Evolutionary conservation across 2,113 vertebrate species (phyloP).

Genomic region (Melozone crissalis): DNA sequence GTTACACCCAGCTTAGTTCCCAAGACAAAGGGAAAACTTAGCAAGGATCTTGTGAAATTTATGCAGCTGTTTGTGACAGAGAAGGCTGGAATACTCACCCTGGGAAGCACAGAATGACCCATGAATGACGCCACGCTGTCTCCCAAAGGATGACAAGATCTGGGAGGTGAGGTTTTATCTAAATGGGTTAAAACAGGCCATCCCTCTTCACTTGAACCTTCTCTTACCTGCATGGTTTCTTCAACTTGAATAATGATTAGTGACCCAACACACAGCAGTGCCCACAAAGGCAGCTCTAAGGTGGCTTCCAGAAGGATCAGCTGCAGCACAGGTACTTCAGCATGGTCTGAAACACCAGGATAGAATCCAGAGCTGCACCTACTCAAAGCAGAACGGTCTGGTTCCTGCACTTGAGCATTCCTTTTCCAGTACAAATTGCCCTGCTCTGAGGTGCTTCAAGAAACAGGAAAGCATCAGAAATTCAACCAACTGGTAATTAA

Average conservation of each 20-base stretch:
- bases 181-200: neutral
- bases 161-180: neutral
- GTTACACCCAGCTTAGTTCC: neutral
- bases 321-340: fast-evolving
- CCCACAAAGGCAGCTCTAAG: neutral
- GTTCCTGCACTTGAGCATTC: neutral
- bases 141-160: neutral
- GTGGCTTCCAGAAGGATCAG: neutral
- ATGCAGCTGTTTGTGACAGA: neutral
- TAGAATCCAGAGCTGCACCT: neutral
- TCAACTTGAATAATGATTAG: neutral
- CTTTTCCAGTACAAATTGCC: neutral
- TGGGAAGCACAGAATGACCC: neutral
- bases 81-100: neutral
- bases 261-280: neutral
- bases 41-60: neutral
- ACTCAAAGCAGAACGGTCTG: neutral
- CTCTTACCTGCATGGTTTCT: neutral
- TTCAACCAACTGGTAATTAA: neutral
- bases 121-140: neutral
- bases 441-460: neutral
- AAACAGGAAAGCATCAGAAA: neutral
- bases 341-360: neutral
- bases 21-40: neutral
- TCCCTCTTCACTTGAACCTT: neutral